Base-by-base conservation (phyloP, 2,113 vertebrate genomes). In the Ictalurus punctatus region DNA sequence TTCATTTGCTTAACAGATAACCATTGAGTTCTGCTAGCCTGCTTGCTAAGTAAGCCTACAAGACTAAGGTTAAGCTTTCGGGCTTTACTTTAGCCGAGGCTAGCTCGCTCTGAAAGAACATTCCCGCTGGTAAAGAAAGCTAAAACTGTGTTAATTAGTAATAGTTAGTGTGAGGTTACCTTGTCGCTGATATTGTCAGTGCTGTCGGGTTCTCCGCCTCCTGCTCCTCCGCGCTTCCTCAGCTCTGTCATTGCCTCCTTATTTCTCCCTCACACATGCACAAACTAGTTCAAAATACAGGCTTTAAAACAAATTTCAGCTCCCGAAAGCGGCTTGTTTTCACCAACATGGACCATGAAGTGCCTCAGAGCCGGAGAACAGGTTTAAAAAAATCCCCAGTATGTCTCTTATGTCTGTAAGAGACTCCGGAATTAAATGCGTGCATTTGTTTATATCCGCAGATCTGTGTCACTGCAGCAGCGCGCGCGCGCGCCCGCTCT, bases 391-490 rank as follows among this genome's bases (percentile, higher is more conserved):
- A 40, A 40, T 40, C 37, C 37, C 3, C 37, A 40, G 37, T 40
- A 4, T 40, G 3, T 40, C 37, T 40, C 1, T 21, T 23, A 13
- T 17, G 56, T 34, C 17, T 34, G 54, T 0, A 7, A 13, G n/a
- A 30, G 17, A 61, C 5, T 61, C 30, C 12, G 34, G 1, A 7
- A 40, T 7, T 0, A 16, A 61, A 40, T 86, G 83, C 88, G 86
- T 94, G 94, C 92, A 89, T 95, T 93, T 96, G 94, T 95, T 95
- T 95, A 94, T 93, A 89, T 88, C 94, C 91, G 93, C 94, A 94
- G 94, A 88, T 71, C 90, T 44, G 37, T 86, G 83, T 87, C 81
- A 61, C 81, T 83, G 81, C 81, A 83, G 81, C 58, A 83, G 80
- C 52, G 4, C 27, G 13, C 44, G 14, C 25, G 8, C 76, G 6